Evolutionary conservation across 2,113 vertebrate genomes (phyloP).

Genomic region (Phalacrocorax aristotelis): DNA sequence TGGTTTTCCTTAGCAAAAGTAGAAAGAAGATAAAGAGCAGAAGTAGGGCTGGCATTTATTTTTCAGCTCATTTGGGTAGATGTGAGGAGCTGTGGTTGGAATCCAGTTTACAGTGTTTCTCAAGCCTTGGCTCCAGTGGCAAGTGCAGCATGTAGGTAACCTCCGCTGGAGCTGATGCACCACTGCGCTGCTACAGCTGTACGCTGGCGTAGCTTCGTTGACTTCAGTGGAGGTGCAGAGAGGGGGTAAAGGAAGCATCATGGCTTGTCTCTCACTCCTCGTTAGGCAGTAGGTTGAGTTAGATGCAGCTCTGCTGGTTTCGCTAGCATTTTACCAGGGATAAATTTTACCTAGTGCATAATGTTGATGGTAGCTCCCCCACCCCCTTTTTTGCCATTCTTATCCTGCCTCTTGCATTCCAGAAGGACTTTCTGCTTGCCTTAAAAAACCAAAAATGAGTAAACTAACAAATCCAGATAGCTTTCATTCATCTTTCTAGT

Average conservation of each 20-base stretch:
- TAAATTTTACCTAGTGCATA: background rate
- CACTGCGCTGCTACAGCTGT: background rate
- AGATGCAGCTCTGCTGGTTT: background rate
- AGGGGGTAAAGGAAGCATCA: background rate
- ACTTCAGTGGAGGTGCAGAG: background rate
- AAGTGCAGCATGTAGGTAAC: background rate
- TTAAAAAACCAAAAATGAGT: conserved; percentile 32
- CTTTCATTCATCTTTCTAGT: background rate
- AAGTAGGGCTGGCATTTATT: background rate
- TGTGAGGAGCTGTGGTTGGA: background rate
- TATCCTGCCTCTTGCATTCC: conserved; percentile 18
- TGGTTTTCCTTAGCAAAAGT: conserved; percentile 8
- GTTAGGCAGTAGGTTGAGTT: background rate
- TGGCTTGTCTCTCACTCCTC: background rate
- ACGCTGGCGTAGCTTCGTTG: background rate
- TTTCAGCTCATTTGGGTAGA: background rate
- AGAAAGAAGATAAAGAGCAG: background rate
- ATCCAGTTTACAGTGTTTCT: background rate
- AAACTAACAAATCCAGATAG: background rate
- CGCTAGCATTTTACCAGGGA: background rate
- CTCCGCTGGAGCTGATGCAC: background rate
- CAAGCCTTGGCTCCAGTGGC: background rate
- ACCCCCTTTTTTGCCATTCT: background rate
- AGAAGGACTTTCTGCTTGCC: conserved; percentile 39
- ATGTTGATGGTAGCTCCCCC: background rate